These are phyloP conservation scores for Indri indri DNA, from an alignment of 2,113 vertebrate species.

Conservation along the genomic window DNA sequence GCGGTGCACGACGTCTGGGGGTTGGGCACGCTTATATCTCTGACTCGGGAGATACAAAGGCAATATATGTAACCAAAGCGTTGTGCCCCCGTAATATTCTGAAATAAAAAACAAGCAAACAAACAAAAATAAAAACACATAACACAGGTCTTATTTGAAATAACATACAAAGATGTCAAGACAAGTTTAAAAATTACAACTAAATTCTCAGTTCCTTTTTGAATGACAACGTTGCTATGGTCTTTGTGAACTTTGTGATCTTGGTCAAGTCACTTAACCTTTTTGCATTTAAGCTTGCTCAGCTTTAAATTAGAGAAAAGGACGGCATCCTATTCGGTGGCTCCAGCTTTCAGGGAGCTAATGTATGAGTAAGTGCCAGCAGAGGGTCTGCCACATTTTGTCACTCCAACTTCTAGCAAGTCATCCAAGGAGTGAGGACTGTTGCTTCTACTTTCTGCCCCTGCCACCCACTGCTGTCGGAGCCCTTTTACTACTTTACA, in stretches of 20 bases:
- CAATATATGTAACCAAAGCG: too few species aligned
- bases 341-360: not conserved
- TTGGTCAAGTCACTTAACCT: not conserved
- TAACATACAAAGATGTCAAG: too few species aligned
- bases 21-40: too few species aligned
- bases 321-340: not conserved
- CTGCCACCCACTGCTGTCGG: not conserved
- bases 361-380: not conserved
- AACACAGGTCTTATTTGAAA: too few species aligned
- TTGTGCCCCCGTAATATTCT: too few species aligned
- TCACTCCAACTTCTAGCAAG: not conserved
- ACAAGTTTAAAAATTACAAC: too few species aligned
- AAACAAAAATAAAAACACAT: too few species aligned
- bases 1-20: too few species aligned
- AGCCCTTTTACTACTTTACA: not conserved
- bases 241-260: not conserved
- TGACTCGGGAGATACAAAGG: too few species aligned
- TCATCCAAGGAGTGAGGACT: not conserved
- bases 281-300: not conserved
- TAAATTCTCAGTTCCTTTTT: not conserved
- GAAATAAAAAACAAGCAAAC: too few species aligned
- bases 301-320: constrained; percentile 8
- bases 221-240: not conserved
- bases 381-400: not conserved
- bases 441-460: not conserved